Evolutionary conservation across 2,113 vertebrate genomes (phyloP).

Genomic region (Austrofundulus limnaeus): DNA sequence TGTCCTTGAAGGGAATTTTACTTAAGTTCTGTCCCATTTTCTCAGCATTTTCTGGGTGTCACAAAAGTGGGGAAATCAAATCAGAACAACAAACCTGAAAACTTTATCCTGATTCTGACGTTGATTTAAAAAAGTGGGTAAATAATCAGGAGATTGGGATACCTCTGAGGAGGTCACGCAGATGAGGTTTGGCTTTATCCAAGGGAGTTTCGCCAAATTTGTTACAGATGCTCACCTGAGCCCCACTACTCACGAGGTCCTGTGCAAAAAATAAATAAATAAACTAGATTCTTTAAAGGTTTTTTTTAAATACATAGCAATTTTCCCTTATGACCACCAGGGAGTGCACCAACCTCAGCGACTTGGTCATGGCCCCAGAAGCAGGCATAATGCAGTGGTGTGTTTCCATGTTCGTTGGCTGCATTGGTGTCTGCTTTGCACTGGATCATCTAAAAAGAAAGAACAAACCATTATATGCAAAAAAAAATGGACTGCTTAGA

Average conservation of each 20-base stretch:
- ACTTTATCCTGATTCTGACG: neutral
- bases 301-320: neutral
- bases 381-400: conserved; percentile 95
- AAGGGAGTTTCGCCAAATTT: conserved; percentile 93
- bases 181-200: conserved; percentile 92
- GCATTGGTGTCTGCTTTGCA: conserved; percentile 96
- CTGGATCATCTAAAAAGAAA: conserved; percentile 86
- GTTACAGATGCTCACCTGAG: conserved; percentile 91
- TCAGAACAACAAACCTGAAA: neutral
- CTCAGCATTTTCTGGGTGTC: conserved; percentile 87
- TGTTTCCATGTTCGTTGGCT: conserved; percentile 94
- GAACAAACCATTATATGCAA: conserved; percentile 40
- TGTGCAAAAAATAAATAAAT: conserved; percentile 46
- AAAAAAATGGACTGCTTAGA: conserved; percentile 30
- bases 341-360: conserved; percentile 86
- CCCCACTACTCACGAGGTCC: conserved; percentile 90
- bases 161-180: conserved; percentile 89
- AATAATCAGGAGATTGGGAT: neutral
- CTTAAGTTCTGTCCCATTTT: conserved; percentile 93
- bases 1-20: conserved; percentile 95
- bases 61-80: neutral
- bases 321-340: conserved; percentile 42
- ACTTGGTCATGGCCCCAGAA: conserved; percentile 96
- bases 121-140: neutral
- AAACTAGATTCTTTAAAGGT: neutral